Evolutionary conservation across 1,140 invertebrate species (phyloP).

Genomic region (Conus ventricosus): DNA sequence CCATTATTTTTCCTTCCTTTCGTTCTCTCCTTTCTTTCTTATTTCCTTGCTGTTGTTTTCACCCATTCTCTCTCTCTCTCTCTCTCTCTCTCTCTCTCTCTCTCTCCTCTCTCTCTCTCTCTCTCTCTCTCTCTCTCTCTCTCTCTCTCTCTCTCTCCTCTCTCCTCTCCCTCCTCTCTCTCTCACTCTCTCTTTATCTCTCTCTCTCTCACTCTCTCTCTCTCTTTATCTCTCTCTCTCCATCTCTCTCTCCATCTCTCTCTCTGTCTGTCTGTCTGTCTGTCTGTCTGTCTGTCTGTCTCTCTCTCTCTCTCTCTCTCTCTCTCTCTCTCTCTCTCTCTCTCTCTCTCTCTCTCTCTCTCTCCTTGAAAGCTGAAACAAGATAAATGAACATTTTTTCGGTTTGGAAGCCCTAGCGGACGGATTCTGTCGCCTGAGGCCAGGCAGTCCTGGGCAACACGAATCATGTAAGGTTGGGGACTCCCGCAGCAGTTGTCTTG

Average conservation of each 20-base stretch:
- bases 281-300: too few species aligned
- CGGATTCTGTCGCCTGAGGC: too few species aligned
- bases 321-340: neutral
- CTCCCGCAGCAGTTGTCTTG: too few species aligned
- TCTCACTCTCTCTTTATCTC: too few species aligned
- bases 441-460: too few species aligned
- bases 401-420: too few species aligned
- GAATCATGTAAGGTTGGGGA: too few species aligned
- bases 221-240: neutral
- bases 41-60: neutral
- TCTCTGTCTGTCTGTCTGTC: neutral
- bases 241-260: neutral
- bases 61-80: neutral
- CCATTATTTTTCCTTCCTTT: neutral
- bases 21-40: neutral
- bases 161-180: too few species aligned
- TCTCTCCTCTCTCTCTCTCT: neutral
- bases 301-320: neutral
- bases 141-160: too few species aligned
- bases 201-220: too few species aligned
- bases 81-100: conserved; percentile 9
- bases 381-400: too few species aligned
- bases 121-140: too few species aligned
- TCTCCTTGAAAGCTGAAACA: neutral
- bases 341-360: conserved; percentile 17